These are phyloP conservation scores for Bufo gargarizans DNA, from an alignment of 2,113 vertebrate species.

Conservation along the genomic window DNA sequence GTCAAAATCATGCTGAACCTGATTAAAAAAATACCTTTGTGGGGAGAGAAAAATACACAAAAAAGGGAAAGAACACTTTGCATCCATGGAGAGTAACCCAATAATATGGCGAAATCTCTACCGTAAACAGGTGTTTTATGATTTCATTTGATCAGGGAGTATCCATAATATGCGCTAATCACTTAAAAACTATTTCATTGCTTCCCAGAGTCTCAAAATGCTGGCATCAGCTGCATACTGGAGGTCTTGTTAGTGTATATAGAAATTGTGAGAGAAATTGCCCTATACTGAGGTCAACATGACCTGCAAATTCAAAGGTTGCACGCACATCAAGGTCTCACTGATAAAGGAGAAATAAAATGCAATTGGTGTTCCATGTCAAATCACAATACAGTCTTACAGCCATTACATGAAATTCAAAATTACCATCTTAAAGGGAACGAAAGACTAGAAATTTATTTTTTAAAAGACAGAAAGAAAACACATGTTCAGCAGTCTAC, in stretches of 20 bases:
- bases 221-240: slow-evolving; percentile 38
- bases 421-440: not conserved
- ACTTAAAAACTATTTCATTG: slow-evolving; percentile 49
- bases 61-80: slow-evolving; percentile 48
- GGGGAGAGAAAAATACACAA: slow-evolving; percentile 41
- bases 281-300: slow-evolving; percentile 19
- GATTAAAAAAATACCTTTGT: slow-evolving; percentile 61
- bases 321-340: slow-evolving; percentile 5
- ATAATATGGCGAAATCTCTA: slow-evolving; percentile 35
- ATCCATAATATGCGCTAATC: slow-evolving; percentile 48
- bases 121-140: slow-evolving; percentile 52
- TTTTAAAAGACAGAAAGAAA: not conserved
- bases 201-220: not conserved
- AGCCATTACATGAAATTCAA: not conserved
- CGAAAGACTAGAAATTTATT: not conserved
- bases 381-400: not conserved
- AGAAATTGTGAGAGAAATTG: slow-evolving; percentile 45
- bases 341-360: not conserved
- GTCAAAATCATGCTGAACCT: slow-evolving; percentile 61
- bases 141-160: slow-evolving; percentile 56
- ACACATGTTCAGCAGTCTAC: not conserved
- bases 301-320: slow-evolving; percentile 36
- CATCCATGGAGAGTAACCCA: slow-evolving; percentile 35
- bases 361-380: not conserved
- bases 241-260: slow-evolving; percentile 50